A percentile compares a stretch with the other conserved stretches of the same genome.
Evolutionary conservation across 30 jellyfish, hydroid and myxozoan species (phyloP).

Genomic region (Hydractinia echinata): DNA sequence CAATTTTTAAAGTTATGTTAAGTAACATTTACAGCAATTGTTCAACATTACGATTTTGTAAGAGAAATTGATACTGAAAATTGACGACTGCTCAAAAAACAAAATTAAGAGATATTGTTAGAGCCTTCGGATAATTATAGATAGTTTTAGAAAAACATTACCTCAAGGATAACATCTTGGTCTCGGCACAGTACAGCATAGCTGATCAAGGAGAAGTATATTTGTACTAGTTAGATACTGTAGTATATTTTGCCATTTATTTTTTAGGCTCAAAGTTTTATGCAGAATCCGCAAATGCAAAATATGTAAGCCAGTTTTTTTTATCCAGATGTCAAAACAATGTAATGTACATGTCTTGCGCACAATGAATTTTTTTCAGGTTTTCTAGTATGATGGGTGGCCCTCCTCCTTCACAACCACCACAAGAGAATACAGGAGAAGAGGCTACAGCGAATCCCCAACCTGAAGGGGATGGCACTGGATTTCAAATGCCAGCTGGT

Average conservation of each 20-base stretch:
- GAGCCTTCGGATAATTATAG: too few species aligned
- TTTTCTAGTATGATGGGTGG: constrained; percentile 58
- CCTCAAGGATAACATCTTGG: too few species aligned
- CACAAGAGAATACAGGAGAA: neutral
- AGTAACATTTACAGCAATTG: too few species aligned
- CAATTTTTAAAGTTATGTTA: neutral
- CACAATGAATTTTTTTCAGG: constrained; percentile 31
- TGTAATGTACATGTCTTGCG: neutral
- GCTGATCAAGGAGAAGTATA: too few species aligned
- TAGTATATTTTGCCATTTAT: neutral
- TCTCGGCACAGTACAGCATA: too few species aligned
- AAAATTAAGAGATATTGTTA: too few species aligned
- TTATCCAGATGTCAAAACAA: neutral
- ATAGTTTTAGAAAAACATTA: too few species aligned
- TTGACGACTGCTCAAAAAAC: too few species aligned
- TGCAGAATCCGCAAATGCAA: constrained; percentile 95
- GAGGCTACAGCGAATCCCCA: neutral
- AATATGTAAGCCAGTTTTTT: constrained; percentile 51
- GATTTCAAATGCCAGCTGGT: constrained; percentile 36
- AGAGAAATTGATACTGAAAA: too few species aligned
- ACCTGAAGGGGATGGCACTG: constrained; percentile 7
- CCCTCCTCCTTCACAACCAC: constrained; percentile 16
- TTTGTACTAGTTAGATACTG: too few species aligned
- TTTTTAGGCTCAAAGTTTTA: constrained; percentile 85
- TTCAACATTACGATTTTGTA: too few species aligned